Evolutionary conservation across 2,113 vertebrate genomes (phyloP).

Genomic region (Oryzias javanicus): DNA sequence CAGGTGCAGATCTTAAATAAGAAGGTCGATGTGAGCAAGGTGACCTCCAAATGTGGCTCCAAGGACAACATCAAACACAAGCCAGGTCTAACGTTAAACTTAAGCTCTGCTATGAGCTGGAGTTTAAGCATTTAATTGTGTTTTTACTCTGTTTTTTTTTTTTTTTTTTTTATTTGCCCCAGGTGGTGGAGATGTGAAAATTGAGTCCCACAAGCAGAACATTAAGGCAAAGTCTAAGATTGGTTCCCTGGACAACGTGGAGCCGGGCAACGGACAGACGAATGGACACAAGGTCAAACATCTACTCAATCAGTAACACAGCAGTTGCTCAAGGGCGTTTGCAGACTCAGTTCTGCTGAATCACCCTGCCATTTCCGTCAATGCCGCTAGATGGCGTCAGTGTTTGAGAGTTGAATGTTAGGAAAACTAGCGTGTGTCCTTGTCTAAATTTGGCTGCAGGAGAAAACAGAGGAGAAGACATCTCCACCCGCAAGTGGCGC

Average conservation of each 20-base stretch:
- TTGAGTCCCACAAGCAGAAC: conserved; percentile 87
- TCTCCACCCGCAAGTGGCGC: conserved; percentile 73
- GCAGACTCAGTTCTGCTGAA: conserved; percentile 23
- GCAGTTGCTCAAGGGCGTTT: background rate
- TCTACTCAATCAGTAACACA: background rate
- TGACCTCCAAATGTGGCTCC: conserved; percentile 93
- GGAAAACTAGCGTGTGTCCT: background rate
- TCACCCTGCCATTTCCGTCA: conserved; percentile 36
- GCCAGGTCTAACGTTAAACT: conserved; percentile 77
- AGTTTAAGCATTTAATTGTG: background rate
- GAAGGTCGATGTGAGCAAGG: conserved; percentile 93
- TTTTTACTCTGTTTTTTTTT: background rate
- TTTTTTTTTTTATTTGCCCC: background rate
- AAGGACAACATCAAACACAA: conserved; percentile 94
- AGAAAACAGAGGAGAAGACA: conserved; percentile 75
- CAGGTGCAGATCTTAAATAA: conserved; percentile 95
- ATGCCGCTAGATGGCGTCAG: conserved; percentile 49
- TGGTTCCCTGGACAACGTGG: conserved; percentile 87
- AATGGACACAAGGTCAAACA: conserved; percentile 82
- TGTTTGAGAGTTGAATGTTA: background rate
- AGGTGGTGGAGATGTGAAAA: conserved; percentile 92
- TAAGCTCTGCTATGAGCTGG: background rate
- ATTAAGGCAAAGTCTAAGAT: conserved; percentile 89
- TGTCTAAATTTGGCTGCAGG: conserved; percentile 68
- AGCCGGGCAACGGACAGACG: conserved; percentile 72